Conservation (phyloP, 2,888 invertebrate species). For the Alsophila aescularia region DNA sequence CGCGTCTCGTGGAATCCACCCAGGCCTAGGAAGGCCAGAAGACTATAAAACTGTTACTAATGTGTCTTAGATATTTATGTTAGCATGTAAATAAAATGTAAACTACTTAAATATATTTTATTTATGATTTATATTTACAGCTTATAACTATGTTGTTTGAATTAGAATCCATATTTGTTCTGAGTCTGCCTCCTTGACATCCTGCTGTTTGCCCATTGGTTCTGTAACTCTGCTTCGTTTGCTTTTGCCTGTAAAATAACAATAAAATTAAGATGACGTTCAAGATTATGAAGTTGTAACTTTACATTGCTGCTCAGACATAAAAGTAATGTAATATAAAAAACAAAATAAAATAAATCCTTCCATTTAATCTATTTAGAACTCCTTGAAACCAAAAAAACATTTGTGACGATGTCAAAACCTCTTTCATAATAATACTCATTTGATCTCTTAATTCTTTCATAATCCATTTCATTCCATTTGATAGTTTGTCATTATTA, state of each 20-base stretch:
- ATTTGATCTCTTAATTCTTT: no score
- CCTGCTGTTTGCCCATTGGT: conserved; percentile 96
- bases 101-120: neutral
- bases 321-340: no score
- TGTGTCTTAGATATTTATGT: conserved; percentile 19
- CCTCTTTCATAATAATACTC: no score
- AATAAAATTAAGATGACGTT: neutral
- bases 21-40: conserved; percentile 92
- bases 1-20: conserved; percentile 92
- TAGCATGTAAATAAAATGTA: conserved; percentile 23
- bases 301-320: no score
- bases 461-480: no score
- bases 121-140: conserved; percentile 4
- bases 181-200: conserved; percentile 94
- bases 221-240: conserved; percentile 96
- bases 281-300: no score
- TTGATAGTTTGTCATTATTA: no score
- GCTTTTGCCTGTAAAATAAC: conserved; percentile 92
- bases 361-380: no score
- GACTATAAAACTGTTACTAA: conserved; percentile 86
- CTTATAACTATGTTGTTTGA: neutral
- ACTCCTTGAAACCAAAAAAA: no score
- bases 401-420: no score
- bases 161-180: conserved; percentile 97
- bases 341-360: no score